A percentile compares a stretch with the other conserved stretches of the same genome.
phyloP scores from a whole-genome alignment of 2,113 vertebrate species.

The Stigmatopora argus region DNA sequence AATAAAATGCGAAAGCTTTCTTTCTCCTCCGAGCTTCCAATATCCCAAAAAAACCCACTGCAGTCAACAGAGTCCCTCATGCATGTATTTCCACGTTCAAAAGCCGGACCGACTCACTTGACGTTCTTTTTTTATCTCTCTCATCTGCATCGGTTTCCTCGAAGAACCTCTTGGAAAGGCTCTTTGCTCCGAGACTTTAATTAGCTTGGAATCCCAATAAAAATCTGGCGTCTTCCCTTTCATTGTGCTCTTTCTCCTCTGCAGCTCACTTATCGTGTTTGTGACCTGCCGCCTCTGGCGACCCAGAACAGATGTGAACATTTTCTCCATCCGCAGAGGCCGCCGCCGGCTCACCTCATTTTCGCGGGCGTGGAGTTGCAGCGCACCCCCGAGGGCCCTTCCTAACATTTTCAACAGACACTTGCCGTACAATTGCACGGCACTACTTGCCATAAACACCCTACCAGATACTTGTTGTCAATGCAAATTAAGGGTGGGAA shows the following conservation, averaged over 20 bases:
- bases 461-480: neutral
- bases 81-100: constrained; percentile 46
- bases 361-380: neutral
- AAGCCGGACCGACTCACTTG: constrained; percentile 40
- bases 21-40: neutral
- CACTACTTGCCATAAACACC: neutral
- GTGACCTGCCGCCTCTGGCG: constrained; percentile 40
- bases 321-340: constrained; percentile 27
- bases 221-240: neutral
- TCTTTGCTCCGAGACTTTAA: constrained; percentile 19
- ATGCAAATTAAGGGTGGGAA: too few species aligned
- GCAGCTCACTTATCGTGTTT: constrained; percentile 2
- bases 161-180: constrained; percentile 8
- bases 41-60: neutral
- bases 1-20: constrained; percentile 2
- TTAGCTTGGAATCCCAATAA: constrained; percentile 2
- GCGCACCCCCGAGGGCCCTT: neutral
- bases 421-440: neutral
- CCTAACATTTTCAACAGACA: neutral
- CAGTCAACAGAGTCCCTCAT: constrained; percentile 26
- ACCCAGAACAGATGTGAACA: constrained; percentile 26
- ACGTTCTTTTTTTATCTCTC: constrained; percentile 22
- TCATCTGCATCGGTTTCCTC: constrained; percentile 13
- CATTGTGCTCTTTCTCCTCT: constrained; percentile 1
- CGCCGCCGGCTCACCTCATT: constrained; percentile 11